Conservation (phyloP, 2,888 invertebrate genomes). For the Galerucella pusilla region DNA sequence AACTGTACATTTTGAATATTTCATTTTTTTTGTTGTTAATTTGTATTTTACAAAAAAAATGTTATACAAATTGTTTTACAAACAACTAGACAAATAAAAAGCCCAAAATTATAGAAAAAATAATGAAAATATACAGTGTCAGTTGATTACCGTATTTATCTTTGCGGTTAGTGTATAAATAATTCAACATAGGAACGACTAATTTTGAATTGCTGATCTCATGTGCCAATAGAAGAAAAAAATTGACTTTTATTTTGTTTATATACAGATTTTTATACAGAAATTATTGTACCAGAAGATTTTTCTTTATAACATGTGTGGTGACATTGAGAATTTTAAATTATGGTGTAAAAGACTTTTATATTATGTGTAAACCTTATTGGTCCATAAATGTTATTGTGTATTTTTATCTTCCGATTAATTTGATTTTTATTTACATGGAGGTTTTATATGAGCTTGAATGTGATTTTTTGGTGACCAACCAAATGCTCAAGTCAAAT, state of each 20-base stretch:
- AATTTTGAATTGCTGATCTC: constrained; percentile 35
- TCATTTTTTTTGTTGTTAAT: neutral
- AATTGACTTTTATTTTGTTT: constrained; percentile 37
- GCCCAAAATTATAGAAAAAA: neutral
- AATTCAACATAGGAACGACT: constrained; percentile 35
- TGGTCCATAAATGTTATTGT: constrained; percentile 19
- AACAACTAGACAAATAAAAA: too few relatives aligned
- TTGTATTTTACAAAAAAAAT: too few relatives aligned
- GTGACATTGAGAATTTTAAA: constrained; percentile 42
- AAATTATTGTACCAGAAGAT: constrained; percentile 35
- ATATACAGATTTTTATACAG: constrained; percentile 38
- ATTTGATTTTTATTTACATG: constrained; percentile 13
- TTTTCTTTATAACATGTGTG: constrained; percentile 47
- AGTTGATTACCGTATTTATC: neutral
- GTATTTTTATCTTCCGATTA: constrained; percentile 11
- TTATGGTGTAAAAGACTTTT: constrained; percentile 26
- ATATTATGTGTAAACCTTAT: constrained; percentile 31
- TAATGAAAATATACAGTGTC: neutral
- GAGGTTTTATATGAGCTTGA: constrained; percentile 1
- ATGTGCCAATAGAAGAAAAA: constrained; percentile 54
- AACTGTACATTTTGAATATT: neutral
- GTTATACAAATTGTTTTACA: neutral
- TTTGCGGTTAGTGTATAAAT: constrained; percentile 2
- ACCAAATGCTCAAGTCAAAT: too few relatives aligned
- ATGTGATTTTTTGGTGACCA: constrained; percentile 9